Base-by-base conservation (phyloP, 1,140 invertebrate genomes). In the Hormaphis cornu region DNA sequence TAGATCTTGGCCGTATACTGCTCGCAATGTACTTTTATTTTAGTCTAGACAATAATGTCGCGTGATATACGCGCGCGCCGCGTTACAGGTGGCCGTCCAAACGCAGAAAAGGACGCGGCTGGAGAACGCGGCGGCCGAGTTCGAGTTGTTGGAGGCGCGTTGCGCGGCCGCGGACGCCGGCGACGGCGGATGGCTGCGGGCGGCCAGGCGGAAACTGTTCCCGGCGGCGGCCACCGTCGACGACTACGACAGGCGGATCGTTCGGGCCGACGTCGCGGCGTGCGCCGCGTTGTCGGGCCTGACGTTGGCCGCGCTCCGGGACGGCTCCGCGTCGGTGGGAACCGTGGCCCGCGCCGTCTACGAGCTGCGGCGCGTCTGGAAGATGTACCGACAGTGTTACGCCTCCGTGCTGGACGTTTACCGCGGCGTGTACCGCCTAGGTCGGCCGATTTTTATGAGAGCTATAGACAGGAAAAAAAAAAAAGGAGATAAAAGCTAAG, bases 331-430 rank as follows among this genome's bases (percentile, higher is more conserved):
- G 1, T 58, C 54, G 18, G 44, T 66, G 26, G 61, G 44, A 1
- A 22, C 30, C 3, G 12, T 30, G 5, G 61, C 61, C n/a, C 26
- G 22, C 2, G 20, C 18, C 14, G 18, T 66, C 1, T 66, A 35
- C 42, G 14, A 26, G 1, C 1, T 66, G 28, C 16, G 61, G 10
- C 61, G 61, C 2, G 61, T 28, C 14, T 66, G 61, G 61, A 50
- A 50, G 50, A 22, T 24, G 28, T 66, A 66, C 20, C 61, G 35
- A 20, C 26, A 50, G 6, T 48, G 61, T 50, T 66, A 66, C 18
- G n/a, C 44, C 1, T 28, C 24, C 0, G 6, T 66, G 26, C 8
- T 66, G 44, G 28, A 50, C 26, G 18, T 66, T 3, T 66, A 66
- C 14, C 28, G 61, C 18, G 4, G 18, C 42, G 14, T 48, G 6